phyloP scores from a whole-genome alignment of 2,797 vertebrate genomes.

The Lacerta agilis region DNA sequence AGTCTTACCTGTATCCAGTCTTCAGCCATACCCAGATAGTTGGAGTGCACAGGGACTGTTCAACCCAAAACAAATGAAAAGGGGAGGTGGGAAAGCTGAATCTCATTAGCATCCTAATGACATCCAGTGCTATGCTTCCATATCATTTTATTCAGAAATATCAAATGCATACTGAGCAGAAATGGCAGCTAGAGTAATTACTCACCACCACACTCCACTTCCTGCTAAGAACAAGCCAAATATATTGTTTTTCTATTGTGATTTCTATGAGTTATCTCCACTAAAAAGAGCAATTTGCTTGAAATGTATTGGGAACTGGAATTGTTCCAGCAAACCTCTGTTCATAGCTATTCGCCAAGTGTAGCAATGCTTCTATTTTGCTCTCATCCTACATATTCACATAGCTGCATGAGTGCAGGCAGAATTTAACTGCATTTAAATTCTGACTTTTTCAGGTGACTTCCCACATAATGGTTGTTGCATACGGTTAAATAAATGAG shows the following conservation, averaged over 20 bases:
- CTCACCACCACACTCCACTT: not conserved
- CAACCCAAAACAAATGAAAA: not conserved
- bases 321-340: too few species aligned
- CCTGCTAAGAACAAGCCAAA: too few species aligned
- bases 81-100: too few species aligned
- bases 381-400: not conserved
- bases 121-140: not conserved
- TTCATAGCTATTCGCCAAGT: not conserved
- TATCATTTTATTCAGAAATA: not conserved
- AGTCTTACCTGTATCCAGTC: not conserved
- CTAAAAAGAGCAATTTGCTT: not conserved
- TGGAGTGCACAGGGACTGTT: not conserved
- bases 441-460: not conserved
- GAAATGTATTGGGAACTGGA: not conserved
- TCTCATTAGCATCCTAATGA: not conserved
- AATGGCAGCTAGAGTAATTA: not conserved
- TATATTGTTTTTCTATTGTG: not conserved
- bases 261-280: not conserved
- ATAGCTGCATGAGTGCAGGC: not conserved
- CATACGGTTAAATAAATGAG: not conserved
- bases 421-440: not conserved
- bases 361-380: not conserved
- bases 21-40: not conserved
- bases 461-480: not conserved
- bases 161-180: not conserved